Percentiles rank a stretch among this genome's conserved stretches.
Conservation (phyloP, 2,797 vertebrate genomes). For the Hyperoplus immaculatus region DNA sequence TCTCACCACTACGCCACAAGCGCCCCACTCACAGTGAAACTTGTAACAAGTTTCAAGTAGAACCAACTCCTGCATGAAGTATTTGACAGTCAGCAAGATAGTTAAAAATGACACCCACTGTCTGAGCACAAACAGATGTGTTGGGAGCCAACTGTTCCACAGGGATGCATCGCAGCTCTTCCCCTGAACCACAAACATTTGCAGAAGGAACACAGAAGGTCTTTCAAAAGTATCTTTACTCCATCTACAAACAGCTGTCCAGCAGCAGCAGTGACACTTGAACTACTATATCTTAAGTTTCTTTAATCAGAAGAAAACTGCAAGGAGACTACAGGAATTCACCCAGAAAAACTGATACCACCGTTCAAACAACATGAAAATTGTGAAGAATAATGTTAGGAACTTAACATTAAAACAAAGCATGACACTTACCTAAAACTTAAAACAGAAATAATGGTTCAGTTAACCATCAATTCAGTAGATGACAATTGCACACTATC, state of each 20-base stretch:
- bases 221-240: conserved; percentile 13
- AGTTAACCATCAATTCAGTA: conserved; percentile 14
- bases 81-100: conserved; percentile 30
- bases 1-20: too few species aligned
- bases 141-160: conserved; percentile 40
- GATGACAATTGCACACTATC: conserved; percentile 4
- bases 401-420: conserved; percentile 9
- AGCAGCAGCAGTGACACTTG: neutral
- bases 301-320: conserved; percentile 1
- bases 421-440: neutral
- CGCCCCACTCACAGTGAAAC: neutral
- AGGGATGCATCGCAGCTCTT: conserved; percentile 25
- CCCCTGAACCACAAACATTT: conserved; percentile 31
- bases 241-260: conserved; percentile 38
- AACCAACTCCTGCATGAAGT: neutral
- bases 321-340: neutral
- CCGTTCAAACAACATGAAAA: conserved; percentile 7
- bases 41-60: conserved; percentile 1
- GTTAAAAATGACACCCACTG: conserved; percentile 23
- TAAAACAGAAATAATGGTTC: conserved; percentile 10
- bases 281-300: neutral
- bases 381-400: neutral
- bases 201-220: conserved; percentile 21
- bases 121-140: conserved; percentile 49
- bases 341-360: neutral